phyloP scores from a whole-genome alignment of 2,888 invertebrate genomes.

The Ceramica pisi region DNA sequence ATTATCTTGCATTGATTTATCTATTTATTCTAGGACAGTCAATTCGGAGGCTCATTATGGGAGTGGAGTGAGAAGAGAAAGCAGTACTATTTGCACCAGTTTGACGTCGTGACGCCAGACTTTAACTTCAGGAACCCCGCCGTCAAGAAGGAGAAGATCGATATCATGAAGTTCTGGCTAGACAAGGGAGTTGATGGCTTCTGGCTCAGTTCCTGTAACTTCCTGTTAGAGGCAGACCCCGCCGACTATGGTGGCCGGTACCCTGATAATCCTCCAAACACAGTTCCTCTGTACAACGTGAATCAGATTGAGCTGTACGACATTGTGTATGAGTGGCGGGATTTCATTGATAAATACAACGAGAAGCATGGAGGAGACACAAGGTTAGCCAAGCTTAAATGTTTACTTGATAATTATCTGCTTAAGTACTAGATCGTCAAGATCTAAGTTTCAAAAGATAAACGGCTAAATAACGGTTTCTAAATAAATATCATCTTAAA shows the following conservation, averaged over 20 bases:
- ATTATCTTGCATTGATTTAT: background rate
- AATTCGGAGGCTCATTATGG: conserved; percentile 93
- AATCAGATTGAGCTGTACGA: conserved; percentile 91
- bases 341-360: conserved; percentile 88
- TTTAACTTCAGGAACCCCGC: conserved; percentile 92
- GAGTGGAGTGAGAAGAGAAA: conserved; percentile 91
- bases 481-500: background rate
- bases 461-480: background rate
- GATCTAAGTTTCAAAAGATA: background rate
- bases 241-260: conserved; percentile 79
- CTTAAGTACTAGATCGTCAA: background rate
- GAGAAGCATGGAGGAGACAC: conserved; percentile 81
- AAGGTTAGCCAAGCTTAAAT: conserved; percentile 74
- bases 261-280: conserved; percentile 90
- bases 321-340: conserved; percentile 90
- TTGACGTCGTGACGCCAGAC: conserved; percentile 92
- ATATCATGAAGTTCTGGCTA: conserved; percentile 94
- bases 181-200: conserved; percentile 94
- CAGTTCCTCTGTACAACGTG: conserved; percentile 92
- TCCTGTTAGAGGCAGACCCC: conserved; percentile 89
- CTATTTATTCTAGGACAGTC: conserved; percentile 79
- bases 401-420: background rate
- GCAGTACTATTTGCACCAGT: conserved; percentile 94
- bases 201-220: conserved; percentile 92
- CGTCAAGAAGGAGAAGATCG: conserved; percentile 86